Conservation (phyloP, 2,797 vertebrate genomes). For the Borostomias antarcticus region DNA sequence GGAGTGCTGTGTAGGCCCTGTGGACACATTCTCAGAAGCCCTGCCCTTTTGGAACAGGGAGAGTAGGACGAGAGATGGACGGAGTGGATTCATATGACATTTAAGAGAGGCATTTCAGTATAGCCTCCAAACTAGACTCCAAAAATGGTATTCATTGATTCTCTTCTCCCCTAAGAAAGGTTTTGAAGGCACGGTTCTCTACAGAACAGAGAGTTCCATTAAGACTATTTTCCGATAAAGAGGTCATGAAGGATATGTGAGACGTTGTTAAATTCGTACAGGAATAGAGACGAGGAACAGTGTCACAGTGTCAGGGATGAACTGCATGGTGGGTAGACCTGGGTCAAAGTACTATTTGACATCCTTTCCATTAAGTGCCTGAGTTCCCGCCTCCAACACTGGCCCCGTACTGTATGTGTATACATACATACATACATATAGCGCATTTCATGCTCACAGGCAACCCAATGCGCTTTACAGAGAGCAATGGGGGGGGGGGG, state of each 20-base stretch:
- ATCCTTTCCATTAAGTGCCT: no score
- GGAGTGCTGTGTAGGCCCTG: constrained; percentile 48
- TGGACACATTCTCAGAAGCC: constrained; percentile 53
- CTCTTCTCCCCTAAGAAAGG: constrained; percentile 13
- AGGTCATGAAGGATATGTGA: not conserved
- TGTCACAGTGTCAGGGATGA: constrained; percentile 24
- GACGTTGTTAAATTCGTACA: constrained; percentile 7
- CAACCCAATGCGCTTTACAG: no score
- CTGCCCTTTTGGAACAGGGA: constrained; percentile 52
- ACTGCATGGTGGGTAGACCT: no score
- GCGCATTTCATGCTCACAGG: no score
- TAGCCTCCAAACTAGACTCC: constrained; percentile 35
- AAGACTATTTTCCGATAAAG: constrained; percentile 21
- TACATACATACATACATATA: no score
- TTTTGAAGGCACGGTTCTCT: constrained; percentile 3
- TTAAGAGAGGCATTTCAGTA: constrained; percentile 52
- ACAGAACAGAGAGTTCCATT: constrained; percentile 2
- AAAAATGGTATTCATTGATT: constrained; percentile 13
- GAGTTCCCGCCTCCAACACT: no score
- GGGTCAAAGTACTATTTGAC: no score
- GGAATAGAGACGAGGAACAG: constrained; percentile 20
- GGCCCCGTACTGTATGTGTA: no score
- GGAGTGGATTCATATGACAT: constrained; percentile 62
- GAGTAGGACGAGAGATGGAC: constrained; percentile 24
- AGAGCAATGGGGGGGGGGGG: no score